Percentiles rank a stretch among this genome's conserved stretches.
These are phyloP conservation scores for Rhinatrema bivittatum DNA, from an alignment of 2,797 vertebrate species.

Conservation along the genomic window DNA sequence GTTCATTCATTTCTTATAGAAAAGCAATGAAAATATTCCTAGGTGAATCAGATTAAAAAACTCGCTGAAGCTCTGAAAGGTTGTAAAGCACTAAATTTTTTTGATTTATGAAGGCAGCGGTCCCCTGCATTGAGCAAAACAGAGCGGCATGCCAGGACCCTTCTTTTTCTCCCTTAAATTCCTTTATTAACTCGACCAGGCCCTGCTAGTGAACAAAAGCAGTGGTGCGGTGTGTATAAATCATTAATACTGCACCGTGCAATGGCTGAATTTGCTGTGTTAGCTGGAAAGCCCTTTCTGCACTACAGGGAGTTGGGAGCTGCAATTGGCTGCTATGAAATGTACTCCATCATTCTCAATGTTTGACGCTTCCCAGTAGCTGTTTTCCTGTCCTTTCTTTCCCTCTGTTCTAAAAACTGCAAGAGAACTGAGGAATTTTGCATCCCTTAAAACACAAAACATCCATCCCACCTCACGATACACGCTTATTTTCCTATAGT, in stretches of 20 bases:
- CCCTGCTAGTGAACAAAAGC: slow-evolving; percentile 49
- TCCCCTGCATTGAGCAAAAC: slow-evolving; percentile 32
- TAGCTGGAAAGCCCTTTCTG: slow-evolving; percentile 47
- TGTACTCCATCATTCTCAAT: slow-evolving; percentile 39
- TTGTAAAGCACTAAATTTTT: slow-evolving; percentile 43
- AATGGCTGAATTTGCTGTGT: slow-evolving; percentile 49
- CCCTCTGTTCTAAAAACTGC: slow-evolving; percentile 16
- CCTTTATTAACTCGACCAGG: slow-evolving; percentile 53
- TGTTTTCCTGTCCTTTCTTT: slow-evolving; percentile 24
- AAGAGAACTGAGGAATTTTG: no score
- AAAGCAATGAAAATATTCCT: slow-evolving; percentile 40
- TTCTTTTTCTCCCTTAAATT: slow-evolving; percentile 35
- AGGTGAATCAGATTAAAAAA: slow-evolving; percentile 37
- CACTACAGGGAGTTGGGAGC: slow-evolving; percentile 47
- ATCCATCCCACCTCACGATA: no score
- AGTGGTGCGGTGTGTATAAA: slow-evolving; percentile 48
- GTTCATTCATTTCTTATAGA: slow-evolving; percentile 41
- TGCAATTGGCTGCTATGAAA: slow-evolving; percentile 53
- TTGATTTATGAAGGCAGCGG: slow-evolving; percentile 52
- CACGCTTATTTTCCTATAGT: no score
- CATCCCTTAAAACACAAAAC: no score
- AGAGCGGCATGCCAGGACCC: slow-evolving; percentile 36
- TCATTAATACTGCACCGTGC: slow-evolving; percentile 53
- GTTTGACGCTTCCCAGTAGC: slow-evolving; percentile 32
- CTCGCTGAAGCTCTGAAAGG: slow-evolving; percentile 23